A percentile compares a stretch with the other conserved stretches of the same genome.
phyloP scores from a whole-genome alignment of 37 sponge, comb jelly and placozoan genomes.

The Aplysina aerophoba region DNA sequence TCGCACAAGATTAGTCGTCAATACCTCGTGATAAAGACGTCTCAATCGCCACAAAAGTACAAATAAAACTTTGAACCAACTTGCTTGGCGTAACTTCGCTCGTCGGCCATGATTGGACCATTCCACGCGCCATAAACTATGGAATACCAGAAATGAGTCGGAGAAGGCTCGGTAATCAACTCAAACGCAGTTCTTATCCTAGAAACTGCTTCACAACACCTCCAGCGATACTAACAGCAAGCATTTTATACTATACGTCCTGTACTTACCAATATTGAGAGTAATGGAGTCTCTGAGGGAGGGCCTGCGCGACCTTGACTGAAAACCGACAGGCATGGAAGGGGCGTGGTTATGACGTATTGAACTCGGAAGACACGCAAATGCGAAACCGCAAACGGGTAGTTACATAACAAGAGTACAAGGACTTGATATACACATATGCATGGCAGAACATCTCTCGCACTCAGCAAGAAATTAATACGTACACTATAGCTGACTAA shows the following conservation, averaged over 20 bases:
- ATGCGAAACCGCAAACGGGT: not conserved
- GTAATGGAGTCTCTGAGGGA: constrained; percentile 36
- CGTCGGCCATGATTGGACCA: too few species aligned
- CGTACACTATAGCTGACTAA: too few species aligned
- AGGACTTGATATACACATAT: not conserved
- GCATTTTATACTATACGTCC: too few species aligned
- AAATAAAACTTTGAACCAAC: too few species aligned
- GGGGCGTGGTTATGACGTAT: not conserved
- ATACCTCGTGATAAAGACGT: too few species aligned
- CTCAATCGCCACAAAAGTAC: too few species aligned
- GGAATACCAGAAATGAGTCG: not conserved
- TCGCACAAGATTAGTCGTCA: too few species aligned
- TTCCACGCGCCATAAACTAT: too few species aligned
- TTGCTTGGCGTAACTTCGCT: too few species aligned
- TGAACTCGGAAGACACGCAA: not conserved
- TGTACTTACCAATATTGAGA: not conserved
- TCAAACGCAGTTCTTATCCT: not conserved
- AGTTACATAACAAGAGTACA: not conserved
- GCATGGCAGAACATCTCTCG: not conserved
- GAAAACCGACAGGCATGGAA: constrained; percentile 34
- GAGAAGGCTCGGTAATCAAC: not conserved
- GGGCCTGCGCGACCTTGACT: constrained; percentile 6
- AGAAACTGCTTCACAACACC: not conserved
- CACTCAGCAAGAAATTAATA: not conserved
- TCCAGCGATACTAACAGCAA: not conserved